Evolutionary conservation across 2,797 vertebrate genomes (phyloP), one percentile per base, ranked within the genome.

Genomic region (Sparidentex hasta): DNA sequence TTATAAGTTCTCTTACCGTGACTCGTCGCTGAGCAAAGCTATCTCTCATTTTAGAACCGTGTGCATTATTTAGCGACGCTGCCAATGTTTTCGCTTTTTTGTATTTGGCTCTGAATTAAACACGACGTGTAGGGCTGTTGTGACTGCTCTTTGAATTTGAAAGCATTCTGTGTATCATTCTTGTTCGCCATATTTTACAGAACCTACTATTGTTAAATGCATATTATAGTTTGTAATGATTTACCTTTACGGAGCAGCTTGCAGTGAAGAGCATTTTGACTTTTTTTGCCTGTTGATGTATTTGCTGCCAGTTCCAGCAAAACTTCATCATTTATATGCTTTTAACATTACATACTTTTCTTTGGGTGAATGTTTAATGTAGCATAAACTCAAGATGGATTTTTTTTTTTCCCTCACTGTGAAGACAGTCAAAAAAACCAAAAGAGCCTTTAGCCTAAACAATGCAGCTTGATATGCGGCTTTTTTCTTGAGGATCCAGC

Each of bases 11-110:
- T 79, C 65, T 73, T 76, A 83, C 65, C 50, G 50, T 82, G 82
- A 80, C 80, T 61, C 65, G 54, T 86, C 80, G 71, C 77, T 58
- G 64, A 80, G 74, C 76, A 77, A 87, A 70, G 77, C 79, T 29
- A 33, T 76, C 72, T 87, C 87, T 90, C 78, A 73, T 78, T 88
- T 88, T 88, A 88, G 87, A 86, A 72, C 56, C 44, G 3, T n/a
- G 61, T 91, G 67, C 73, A 92, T 92, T 92, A 93, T 92, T 92
- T 78, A 92, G 44, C 66, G 65, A 14, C 14, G 50, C 75, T 84
- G 81, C 75, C 75, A 76, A 82, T 88, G 76, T 71, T 79, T 33
- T 33, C 74, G 70, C 65, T 78, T 79, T 79, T 82, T 83, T 78
- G 66, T 77, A 67, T 84, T 83, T 80, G 61, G 51, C 72, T 71